Evolutionary conservation across 2,888 invertebrate species (phyloP), one percentile per base, ranked within the genome.

Genomic region (Tenthredo scrophulariae): DNA sequence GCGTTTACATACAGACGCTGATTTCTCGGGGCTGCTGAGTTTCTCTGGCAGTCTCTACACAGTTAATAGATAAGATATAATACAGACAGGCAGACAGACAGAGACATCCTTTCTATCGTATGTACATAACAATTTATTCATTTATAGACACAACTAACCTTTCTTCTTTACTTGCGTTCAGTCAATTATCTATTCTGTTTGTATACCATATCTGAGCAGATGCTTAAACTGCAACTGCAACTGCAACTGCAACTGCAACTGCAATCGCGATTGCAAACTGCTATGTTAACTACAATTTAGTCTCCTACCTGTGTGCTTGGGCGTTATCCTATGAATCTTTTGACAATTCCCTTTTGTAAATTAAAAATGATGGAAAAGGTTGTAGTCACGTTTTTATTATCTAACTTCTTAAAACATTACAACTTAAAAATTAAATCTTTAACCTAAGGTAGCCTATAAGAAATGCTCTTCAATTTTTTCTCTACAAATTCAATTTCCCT

Each of bases 391-490:
- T 89, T 89, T 92, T 92, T 93, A 92, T 88, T 91, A 91, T 89
- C 92, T 93, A 93, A 89, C 90, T 91, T 54, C 90, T 92, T 91
- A 91, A 89, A 89, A 90, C 89, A 92, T 90, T 92, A 93, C 93
- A 93, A 91, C 91, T 93, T 92, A 91, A 91, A 91, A 86, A 88
- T 89, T 90, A 90, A 87, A 88, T 86, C 88, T 77, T 89, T 89
- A 91, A 89, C 89, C 92, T 91, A 92, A 85, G 26, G 87, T 89
- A 90, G 90, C 91, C 91, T 91, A 83, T 40, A 91, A 88, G 88
- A 91, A 90, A 90, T 91, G 90, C 88, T 88, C 87, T 87, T 86
- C 87, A 89, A 88, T 72, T 7, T 75, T 46, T 84, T 7, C 37
- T 65, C 62, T 62, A 70, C 43, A 84, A 79, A 33, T 85, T 80